Evolutionary conservation across 2,888 invertebrate species (phyloP).

Genomic region (Harpalus rufipes): DNA sequence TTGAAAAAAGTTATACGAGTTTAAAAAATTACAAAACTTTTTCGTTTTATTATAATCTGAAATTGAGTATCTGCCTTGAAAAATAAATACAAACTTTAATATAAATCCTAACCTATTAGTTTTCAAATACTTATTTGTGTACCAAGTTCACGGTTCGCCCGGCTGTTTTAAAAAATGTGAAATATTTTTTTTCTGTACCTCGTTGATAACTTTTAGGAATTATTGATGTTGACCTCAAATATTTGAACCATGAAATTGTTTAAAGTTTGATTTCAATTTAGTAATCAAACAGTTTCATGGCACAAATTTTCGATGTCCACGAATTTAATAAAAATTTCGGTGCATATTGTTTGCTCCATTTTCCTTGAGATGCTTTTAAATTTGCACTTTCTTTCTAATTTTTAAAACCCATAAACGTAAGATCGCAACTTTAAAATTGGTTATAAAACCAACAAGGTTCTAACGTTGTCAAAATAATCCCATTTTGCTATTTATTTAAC

Average conservation of each 20-base stretch:
- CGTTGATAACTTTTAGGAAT: neutral
- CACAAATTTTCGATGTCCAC: neutral
- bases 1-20: slow-evolving; percentile 33
- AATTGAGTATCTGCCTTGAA: slow-evolving; percentile 37
- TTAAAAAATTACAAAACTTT: slow-evolving; percentile 34
- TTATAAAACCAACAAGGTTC: neutral
- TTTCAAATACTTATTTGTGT: slow-evolving; percentile 19
- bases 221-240: slow-evolving; percentile 29
- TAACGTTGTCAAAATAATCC: slow-evolving; percentile 3
- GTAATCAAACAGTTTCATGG: slow-evolving; percentile 18
- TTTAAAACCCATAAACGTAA: neutral
- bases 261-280: slow-evolving; percentile 35
- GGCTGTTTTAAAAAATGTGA: neutral
- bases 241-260: slow-evolving; percentile 18
- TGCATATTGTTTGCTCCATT: neutral
- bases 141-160: neutral
- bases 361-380: neutral
- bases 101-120: neutral
- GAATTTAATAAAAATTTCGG: neutral
- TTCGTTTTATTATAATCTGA: slow-evolving; percentile 46
- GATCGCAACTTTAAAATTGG: neutral
- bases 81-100: slow-evolving; percentile 10
- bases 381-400: slow-evolving; percentile 14
- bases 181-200: neutral
- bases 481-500: slow-evolving; percentile 10